Percentiles rank a stretch among this genome's conserved stretches.
Conservation (phyloP, 1,140 invertebrate species). For the Drosophila insularis region DNA sequence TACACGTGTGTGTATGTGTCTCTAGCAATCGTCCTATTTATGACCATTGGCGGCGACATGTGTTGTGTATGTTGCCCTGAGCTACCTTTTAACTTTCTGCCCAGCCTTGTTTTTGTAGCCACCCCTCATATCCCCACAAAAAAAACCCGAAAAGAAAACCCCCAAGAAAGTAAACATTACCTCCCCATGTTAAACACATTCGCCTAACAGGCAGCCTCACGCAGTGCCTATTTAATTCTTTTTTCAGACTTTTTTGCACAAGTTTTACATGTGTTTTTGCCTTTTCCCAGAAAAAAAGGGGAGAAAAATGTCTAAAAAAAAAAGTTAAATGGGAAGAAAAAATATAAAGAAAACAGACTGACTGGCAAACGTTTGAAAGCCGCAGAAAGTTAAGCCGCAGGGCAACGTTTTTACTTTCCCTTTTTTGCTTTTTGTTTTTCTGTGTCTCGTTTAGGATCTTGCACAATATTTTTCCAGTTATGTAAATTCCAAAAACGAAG, state of each 20-base stretch:
- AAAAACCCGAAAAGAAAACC: slow-evolving; percentile 20
- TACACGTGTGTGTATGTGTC: background rate
- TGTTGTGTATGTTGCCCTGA: slow-evolving; percentile 37
- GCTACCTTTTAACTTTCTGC: slow-evolving; percentile 51
- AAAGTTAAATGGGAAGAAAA: background rate
- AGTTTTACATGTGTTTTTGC: slow-evolving; percentile 50
- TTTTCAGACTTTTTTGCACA: slow-evolving; percentile 18
- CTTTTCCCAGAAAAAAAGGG: background rate
- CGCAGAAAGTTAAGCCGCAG: slow-evolving; percentile 43
- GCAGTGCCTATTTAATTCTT: slow-evolving; percentile 59
- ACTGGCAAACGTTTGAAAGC: slow-evolving; percentile 46
- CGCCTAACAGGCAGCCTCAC: slow-evolving; percentile 50
- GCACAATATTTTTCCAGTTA: slow-evolving; percentile 59
- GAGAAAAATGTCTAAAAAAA: slow-evolving; percentile 10
- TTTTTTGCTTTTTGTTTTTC: no score
- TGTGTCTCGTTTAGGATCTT: slow-evolving; percentile 38
- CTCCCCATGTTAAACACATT: slow-evolving; percentile 50
- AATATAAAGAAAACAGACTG: background rate
- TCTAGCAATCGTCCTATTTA: background rate
- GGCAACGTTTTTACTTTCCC: slow-evolving; percentile 40
- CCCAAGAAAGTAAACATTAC: slow-evolving; percentile 19
- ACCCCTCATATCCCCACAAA: background rate
- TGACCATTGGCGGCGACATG: slow-evolving; percentile 28
- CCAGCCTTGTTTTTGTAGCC: slow-evolving; percentile 35
- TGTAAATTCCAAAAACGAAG: slow-evolving; percentile 43